Evolutionary conservation across 2,113 vertebrate species (phyloP), one percentile per base, ranked within the genome.

Genomic region (Protomyctophum bolini): DNA sequence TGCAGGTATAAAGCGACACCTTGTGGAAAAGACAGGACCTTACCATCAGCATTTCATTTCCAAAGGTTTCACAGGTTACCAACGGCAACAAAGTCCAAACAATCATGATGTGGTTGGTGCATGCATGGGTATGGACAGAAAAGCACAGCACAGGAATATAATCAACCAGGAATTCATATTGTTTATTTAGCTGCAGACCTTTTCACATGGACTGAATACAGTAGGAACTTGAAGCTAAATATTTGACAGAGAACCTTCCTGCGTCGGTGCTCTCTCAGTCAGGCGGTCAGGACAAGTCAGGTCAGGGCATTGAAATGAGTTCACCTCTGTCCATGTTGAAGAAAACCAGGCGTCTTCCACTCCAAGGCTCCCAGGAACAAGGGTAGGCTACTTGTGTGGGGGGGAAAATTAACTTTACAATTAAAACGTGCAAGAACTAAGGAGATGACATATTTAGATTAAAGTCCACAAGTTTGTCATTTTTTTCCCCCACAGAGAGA

Each of bases 291-390:
- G 33, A 3, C 33, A 41, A 6, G 33, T 41, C 33, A 33, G 33
- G 33, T 33, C 33, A 41, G 33, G 33, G 33, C 5, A 6, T 41
- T 28, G 48, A 69, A 8, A 94, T 94, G 93, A 92, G 89, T 63
- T 92, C 92, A 9, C 91, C 92, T 15, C 63, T 93, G 45, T 88
- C 92, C 4, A 87, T 86, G 67, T 76, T 94, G 77, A 92, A 86
- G 73, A 94, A 93, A 73, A 84, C 66, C 7, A 92, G 70, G 51
- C 85, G 87, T 66, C 8, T 63, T 54, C 86, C 91, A 0, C 83
- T 93, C 10, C 85, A 86, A 2, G 77, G 48, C 8, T 11, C 76
- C 14, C 15, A 81, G 0, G 6, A 41, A 15, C 76, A 62, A 0
- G 2, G 89, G 92, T 92, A 66, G 64, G 87, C 63, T 6, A 7